A percentile compares a stretch with the other conserved stretches of the same genome.
phyloP scores from a whole-genome alignment of 2,888 invertebrate species.

The Cryptophagus acutangulus region DNA sequence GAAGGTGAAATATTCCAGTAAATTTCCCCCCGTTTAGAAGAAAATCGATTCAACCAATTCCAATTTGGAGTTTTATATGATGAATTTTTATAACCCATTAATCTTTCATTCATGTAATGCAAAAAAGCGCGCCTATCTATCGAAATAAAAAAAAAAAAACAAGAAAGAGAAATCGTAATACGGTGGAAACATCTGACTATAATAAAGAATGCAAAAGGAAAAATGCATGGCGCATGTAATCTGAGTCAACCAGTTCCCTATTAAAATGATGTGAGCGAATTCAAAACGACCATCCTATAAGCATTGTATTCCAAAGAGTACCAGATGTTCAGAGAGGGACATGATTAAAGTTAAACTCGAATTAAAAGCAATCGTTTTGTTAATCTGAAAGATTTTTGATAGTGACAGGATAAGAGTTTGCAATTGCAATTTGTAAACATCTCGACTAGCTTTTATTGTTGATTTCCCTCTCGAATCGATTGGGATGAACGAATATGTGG shows the following conservation, averaged over 20 bases:
- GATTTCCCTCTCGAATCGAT: too few species aligned
- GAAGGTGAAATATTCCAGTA: too few species aligned
- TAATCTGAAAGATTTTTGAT: constrained; percentile 43
- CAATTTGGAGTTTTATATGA: too few species aligned
- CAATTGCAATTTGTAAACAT: too few species aligned
- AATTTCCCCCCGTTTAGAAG: too few species aligned
- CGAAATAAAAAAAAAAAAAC: background rate
- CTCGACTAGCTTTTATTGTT: too few species aligned
- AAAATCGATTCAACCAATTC: too few species aligned
- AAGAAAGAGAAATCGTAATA: background rate
- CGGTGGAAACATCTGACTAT: background rate
- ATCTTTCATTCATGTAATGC: too few species aligned
- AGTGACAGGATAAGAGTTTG: too few species aligned
- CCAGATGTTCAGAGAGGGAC: constrained; percentile 45
- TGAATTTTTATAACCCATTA: too few species aligned
- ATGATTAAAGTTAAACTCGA: constrained; percentile 48
- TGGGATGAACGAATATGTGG: too few species aligned
- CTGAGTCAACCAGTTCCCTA: constrained; percentile 38
- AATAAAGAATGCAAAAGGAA: background rate
- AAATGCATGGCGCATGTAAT: constrained; percentile 29
- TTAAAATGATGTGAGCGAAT: constrained; percentile 32
- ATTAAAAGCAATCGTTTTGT: constrained; percentile 42
- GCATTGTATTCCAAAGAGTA: constrained; percentile 38
- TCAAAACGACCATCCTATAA: constrained; percentile 14
- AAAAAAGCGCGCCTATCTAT: too few species aligned